Evolutionary conservation across 2,888 invertebrate genomes (phyloP).

Genomic region (Fragum sueziense): DNA sequence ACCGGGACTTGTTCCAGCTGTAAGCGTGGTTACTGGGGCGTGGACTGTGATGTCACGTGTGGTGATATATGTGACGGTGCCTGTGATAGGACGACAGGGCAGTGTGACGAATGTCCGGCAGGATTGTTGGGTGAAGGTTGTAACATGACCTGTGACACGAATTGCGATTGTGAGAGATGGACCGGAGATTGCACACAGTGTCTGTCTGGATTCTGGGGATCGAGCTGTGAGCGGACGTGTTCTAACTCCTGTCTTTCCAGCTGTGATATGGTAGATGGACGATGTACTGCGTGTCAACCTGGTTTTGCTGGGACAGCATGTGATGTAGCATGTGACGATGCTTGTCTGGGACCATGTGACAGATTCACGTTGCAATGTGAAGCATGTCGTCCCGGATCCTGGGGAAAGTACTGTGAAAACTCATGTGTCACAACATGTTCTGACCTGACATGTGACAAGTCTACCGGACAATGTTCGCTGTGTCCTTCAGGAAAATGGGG

Average conservation of each 20-base stretch:
- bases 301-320: constrained; percentile 4
- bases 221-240: constrained; percentile 2
- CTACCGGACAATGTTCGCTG: not conserved
- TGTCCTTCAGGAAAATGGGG: constrained; percentile 5
- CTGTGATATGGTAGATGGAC: constrained; percentile 4
- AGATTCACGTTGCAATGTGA: constrained; percentile 24
- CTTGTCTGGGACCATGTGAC: constrained; percentile 16
- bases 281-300: not conserved
- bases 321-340: not conserved
- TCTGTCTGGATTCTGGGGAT: constrained; percentile 35
- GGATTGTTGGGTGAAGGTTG: constrained; percentile 37
- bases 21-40: constrained; percentile 26
- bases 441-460: not conserved
- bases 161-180: constrained; percentile 24
- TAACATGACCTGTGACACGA: constrained; percentile 12
- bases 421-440: constrained; percentile 16
- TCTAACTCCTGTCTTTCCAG: not conserved
- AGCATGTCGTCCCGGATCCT: constrained; percentile 15
- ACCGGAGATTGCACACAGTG: constrained; percentile 35
- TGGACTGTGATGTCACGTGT: constrained; percentile 20
- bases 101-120: constrained; percentile 22
- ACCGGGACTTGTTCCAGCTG: constrained; percentile 31
- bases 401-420: constrained; percentile 29
- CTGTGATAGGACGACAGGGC: constrained; percentile 22
- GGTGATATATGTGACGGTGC: constrained; percentile 15